phyloP scores from a whole-genome alignment of 2,888 invertebrate genomes.

The Thera obeliscata region DNA sequence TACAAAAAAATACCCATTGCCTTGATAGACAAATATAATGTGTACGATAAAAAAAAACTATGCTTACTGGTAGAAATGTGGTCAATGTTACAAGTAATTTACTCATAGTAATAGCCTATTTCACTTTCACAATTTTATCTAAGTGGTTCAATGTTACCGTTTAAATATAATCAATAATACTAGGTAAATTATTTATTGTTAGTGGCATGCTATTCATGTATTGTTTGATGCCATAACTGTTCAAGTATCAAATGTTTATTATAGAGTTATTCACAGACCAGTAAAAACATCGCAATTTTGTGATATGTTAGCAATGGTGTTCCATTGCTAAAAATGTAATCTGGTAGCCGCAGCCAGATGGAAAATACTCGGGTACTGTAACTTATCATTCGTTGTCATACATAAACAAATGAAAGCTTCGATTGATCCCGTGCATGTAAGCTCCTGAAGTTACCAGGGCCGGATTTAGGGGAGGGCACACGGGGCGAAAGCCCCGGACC shows the following conservation, averaged over 20 bases:
- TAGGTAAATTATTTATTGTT: slow-evolving; percentile 23
- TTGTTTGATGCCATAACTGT: slow-evolving; percentile 11
- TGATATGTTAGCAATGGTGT: background rate
- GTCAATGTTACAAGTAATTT: background rate
- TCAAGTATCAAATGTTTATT: slow-evolving; percentile 9
- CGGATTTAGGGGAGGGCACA: too few relatives aligned
- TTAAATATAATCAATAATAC: slow-evolving; percentile 14
- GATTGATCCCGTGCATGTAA: background rate
- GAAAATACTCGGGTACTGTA: background rate
- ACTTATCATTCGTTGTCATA: background rate
- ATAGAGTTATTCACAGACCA: slow-evolving; percentile 18
- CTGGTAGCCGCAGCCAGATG: background rate
- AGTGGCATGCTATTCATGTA: slow-evolving; percentile 22
- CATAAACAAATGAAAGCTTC: background rate
- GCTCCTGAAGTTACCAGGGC: background rate
- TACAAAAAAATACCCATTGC: background rate
- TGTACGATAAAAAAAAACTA: background rate
- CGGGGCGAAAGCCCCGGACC: too few relatives aligned
- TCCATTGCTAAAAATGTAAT: background rate
- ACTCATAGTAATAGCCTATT: slow-evolving; percentile 10
- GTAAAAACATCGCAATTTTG: slow-evolving; percentile 16
- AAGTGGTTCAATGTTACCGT: slow-evolving; percentile 26
- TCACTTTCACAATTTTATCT: slow-evolving; percentile 15
- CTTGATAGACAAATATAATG: background rate
- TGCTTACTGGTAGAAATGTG: background rate